Evolutionary conservation across 2,113 vertebrate genomes (phyloP).

Genomic region (Rana temporaria): DNA sequence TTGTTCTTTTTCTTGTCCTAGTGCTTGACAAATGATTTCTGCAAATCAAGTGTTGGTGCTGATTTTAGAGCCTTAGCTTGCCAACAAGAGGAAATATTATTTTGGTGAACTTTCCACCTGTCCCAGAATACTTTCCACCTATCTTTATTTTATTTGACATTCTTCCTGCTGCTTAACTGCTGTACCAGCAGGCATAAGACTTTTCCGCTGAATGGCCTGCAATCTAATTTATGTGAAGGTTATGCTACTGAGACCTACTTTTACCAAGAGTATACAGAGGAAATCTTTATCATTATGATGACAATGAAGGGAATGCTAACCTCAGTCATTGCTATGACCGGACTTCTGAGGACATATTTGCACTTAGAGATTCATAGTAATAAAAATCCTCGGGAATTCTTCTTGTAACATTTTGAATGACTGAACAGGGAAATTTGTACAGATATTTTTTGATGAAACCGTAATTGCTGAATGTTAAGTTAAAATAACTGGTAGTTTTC

Average conservation of each 20-base stretch:
- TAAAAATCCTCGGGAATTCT: constrained; percentile 17
- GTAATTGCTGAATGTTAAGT: constrained; percentile 25
- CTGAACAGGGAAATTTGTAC: constrained; percentile 20
- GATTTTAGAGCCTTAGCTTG: neutral
- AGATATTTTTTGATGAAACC: constrained; percentile 40
- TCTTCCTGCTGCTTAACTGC: neutral
- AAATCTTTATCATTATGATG: neutral
- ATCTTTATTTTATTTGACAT: neutral
- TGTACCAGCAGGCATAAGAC: neutral
- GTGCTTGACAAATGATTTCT: constrained; percentile 32
- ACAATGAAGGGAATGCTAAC: constrained; percentile 17
- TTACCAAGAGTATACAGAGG: neutral
- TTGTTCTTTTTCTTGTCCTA: constrained; percentile 11
- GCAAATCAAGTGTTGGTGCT: neutral
- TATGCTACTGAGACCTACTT: neutral
- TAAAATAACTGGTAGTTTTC: constrained; percentile 8
- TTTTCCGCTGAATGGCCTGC: neutral
- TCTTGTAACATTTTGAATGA: constrained; percentile 21
- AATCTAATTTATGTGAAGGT: neutral
- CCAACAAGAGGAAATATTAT: neutral
- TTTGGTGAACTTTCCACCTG: neutral
- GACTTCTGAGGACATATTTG: constrained; percentile 30
- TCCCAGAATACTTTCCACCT: neutral
- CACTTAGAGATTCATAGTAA: constrained; percentile 26
- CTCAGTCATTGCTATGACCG: neutral